Evolutionary conservation across 2,888 invertebrate species (phyloP).

Genomic region (Hymenopus coronatus): DNA sequence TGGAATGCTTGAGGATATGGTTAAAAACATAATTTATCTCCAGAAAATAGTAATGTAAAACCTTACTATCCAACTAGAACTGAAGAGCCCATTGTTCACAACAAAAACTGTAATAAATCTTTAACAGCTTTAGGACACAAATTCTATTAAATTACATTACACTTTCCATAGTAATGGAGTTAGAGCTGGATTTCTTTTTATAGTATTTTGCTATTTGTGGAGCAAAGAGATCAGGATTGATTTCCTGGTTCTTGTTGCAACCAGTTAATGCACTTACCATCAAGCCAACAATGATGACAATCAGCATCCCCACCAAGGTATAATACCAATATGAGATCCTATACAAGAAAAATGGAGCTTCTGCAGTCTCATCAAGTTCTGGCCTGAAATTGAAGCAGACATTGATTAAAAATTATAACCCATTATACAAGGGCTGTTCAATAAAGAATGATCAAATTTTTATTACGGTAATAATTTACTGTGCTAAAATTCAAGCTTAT

Average conservation of each 20-base stretch:
- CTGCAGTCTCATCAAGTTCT: background rate
- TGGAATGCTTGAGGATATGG: too few relatives aligned
- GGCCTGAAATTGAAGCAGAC: background rate
- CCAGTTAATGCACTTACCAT: slow-evolving; percentile 62
- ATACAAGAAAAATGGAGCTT: slow-evolving; percentile 48
- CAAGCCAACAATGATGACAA: slow-evolving; percentile 59
- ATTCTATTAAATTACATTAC: too few relatives aligned
- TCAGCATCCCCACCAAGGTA: slow-evolving; percentile 58
- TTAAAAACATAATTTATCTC: too few relatives aligned
- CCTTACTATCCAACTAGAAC: too few relatives aligned
- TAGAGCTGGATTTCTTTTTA: background rate
- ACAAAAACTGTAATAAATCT: too few relatives aligned
- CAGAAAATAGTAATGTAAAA: too few relatives aligned
- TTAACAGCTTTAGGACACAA: too few relatives aligned
- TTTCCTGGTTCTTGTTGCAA: slow-evolving; percentile 49
- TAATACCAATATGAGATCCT: slow-evolving; percentile 68
- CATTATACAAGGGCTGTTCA: too few relatives aligned
- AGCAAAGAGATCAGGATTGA: background rate
- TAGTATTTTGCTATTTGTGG: background rate
- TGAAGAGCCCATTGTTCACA: too few relatives aligned
- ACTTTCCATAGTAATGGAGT: background rate
- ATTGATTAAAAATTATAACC: background rate
- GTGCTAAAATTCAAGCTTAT: too few relatives aligned
- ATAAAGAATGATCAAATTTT: too few relatives aligned
- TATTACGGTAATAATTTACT: too few relatives aligned